Evolutionary conservation across 2,113 vertebrate genomes (phyloP).

Genomic region (Apaloderma vittatum): DNA sequence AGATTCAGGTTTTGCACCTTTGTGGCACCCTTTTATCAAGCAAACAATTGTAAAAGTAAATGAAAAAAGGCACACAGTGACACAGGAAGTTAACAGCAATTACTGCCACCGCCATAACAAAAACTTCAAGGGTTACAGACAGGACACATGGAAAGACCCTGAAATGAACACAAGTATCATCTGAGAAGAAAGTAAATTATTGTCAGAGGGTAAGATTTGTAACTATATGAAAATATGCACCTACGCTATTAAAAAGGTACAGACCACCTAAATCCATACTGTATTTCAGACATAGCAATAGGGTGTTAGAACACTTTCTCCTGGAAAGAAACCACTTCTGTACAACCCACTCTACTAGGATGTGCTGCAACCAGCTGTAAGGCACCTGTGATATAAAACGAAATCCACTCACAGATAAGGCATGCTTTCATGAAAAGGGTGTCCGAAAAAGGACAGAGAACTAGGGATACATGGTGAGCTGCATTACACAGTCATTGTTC

Average conservation of each 20-base stretch:
- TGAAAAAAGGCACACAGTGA: slow-evolving; percentile 41
- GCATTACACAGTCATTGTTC: not conserved
- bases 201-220: not conserved
- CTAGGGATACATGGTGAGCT: not conserved
- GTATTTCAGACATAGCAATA: not conserved
- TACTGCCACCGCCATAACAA: not conserved
- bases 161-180: not conserved
- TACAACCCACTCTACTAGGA: not conserved
- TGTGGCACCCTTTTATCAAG: slow-evolving; percentile 21
- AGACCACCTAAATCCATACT: not conserved
- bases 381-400: not conserved
- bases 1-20: slow-evolving; percentile 48
- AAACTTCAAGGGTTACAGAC: not conserved
- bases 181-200: not conserved
- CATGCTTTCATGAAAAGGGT: not conserved
- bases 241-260: not conserved
- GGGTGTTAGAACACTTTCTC: not conserved
- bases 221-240: not conserved
- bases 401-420: not conserved
- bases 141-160: not conserved
- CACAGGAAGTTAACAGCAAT: slow-evolving; percentile 29
- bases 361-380: not conserved
- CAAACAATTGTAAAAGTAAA: slow-evolving; percentile 59
- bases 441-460: not conserved
- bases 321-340: not conserved